Conservation (phyloP, 2,797 vertebrate genomes). For the Nasua narica region DNA sequence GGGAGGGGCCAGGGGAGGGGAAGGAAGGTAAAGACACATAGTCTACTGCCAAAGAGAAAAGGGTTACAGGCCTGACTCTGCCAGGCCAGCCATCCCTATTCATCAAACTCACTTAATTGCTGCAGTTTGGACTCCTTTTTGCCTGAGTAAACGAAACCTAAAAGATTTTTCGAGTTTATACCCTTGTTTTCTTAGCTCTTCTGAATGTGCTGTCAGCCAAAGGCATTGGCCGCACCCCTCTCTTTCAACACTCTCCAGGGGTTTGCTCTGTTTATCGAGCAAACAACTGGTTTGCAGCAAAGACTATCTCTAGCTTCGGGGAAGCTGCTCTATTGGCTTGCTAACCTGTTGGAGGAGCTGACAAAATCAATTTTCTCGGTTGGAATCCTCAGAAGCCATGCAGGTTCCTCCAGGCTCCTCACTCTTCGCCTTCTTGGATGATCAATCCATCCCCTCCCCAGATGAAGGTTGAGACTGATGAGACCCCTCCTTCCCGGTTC, state of each 20-base stretch:
- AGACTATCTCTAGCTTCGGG: neutral
- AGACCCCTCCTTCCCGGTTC: neutral
- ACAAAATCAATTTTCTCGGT: constrained; percentile 4
- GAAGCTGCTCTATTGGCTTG: neutral
- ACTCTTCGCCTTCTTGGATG: neutral
- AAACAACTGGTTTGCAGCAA: neutral
- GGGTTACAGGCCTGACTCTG: neutral
- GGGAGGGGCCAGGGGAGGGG: neutral
- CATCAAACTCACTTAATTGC: constrained; percentile 38
- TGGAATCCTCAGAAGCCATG: neutral
- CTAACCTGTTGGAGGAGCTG: constrained; percentile 15
- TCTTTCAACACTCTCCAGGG: constrained; percentile 60
- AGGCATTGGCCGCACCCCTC: constrained; percentile 18
- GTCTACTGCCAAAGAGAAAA: neutral
- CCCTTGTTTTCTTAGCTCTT: constrained; percentile 63
- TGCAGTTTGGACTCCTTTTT: constrained; percentile 29
- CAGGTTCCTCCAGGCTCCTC: neutral
- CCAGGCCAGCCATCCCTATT: constrained; percentile 31
- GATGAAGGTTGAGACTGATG: neutral
- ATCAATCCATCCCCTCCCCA: neutral
- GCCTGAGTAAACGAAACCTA: constrained; percentile 52
- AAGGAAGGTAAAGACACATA: neutral
- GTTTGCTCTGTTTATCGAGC: constrained; percentile 43
- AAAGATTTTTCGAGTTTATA: constrained; percentile 39
- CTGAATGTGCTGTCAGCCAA: constrained; percentile 50